Evolutionary conservation across 2,888 invertebrate genomes (phyloP).

Genomic region (Linyphia triangularis): DNA sequence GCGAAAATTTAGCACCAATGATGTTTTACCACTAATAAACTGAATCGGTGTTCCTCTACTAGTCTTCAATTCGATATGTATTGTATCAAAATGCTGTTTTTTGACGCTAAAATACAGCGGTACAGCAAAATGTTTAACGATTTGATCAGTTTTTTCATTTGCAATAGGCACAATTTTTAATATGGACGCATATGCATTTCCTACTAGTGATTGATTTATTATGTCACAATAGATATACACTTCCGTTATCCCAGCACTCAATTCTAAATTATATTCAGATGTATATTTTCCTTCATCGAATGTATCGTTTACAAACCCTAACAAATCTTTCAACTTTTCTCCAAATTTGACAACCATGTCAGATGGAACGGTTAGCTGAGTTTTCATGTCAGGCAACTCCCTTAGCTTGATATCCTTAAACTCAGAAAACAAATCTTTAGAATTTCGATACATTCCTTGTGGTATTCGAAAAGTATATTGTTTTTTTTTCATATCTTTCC

Average conservation of each 20-base stretch:
- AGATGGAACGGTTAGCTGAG: background rate
- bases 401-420: background rate
- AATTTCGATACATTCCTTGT: background rate
- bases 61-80: background rate
- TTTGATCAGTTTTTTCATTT: background rate
- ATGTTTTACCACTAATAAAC: background rate
- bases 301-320: background rate
- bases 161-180: slow-evolving; percentile 12
- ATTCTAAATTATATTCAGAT: background rate
- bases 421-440: background rate
- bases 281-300: background rate
- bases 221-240: slow-evolving; percentile 6
- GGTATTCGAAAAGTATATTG: background rate
- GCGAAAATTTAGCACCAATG: background rate
- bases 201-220: background rate
- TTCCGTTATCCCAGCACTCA: background rate
- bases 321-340: background rate
- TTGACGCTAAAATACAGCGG: slow-evolving; percentile 2
- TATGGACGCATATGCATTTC: background rate
- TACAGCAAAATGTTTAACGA: background rate
- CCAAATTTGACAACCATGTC: background rate
- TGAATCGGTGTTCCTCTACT: background rate
- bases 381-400: background rate
- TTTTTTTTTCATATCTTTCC: background rate
- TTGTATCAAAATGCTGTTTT: slow-evolving; percentile 16